phyloP scores from a whole-genome alignment of 2,888 invertebrate genomes.

The Nemurella pictetii region DNA sequence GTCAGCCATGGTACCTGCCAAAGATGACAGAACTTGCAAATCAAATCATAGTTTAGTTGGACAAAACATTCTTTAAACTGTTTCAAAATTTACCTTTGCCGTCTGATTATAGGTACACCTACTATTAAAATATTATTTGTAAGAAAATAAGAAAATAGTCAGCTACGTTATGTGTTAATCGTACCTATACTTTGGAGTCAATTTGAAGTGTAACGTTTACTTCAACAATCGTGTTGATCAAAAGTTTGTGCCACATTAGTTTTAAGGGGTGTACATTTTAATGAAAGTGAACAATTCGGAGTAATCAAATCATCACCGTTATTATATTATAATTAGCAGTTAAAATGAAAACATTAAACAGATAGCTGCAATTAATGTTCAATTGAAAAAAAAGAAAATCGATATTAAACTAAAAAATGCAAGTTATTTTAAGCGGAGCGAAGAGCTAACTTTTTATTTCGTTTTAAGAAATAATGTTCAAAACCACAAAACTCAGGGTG shows the following conservation, averaged over 20 bases:
- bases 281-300: neutral
- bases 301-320: neutral
- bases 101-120: neutral
- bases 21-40: neutral
- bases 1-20: too few species aligned
- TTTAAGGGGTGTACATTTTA: slow-evolving; percentile 24
- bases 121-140: neutral
- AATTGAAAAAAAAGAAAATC: neutral
- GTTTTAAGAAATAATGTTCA: slow-evolving; percentile 31
- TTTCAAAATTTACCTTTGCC: neutral
- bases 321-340: neutral
- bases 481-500: slow-evolving; percentile 38
- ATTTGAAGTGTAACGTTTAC: slow-evolving; percentile 15
- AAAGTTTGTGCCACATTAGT: slow-evolving; percentile 39
- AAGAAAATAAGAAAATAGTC: neutral
- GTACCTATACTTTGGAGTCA: slow-evolving; percentile 8
- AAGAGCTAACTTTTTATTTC: neutral
- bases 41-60: neutral
- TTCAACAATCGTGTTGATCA: slow-evolving; percentile 35
- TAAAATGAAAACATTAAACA: neutral
- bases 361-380: neutral
- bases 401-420: neutral
- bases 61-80: neutral
- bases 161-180: slow-evolving; percentile 1
- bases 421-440: neutral